These are phyloP conservation scores for Anaspis maculata DNA, from an alignment of 2,888 invertebrate genomes.

Conservation along the genomic window DNA sequence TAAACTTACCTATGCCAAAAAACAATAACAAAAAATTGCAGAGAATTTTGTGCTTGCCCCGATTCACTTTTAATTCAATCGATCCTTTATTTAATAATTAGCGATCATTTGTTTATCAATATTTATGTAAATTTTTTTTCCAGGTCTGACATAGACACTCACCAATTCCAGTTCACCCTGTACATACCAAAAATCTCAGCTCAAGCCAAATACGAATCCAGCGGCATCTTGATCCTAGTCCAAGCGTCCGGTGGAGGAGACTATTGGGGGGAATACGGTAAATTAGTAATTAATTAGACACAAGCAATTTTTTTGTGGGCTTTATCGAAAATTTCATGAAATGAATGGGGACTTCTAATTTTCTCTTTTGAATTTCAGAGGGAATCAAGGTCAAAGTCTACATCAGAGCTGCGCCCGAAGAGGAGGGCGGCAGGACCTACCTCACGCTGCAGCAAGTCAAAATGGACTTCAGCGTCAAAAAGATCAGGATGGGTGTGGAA, in stretches of 20 bases:
- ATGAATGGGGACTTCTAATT: slow-evolving; percentile 4
- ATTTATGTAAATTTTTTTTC: slow-evolving; percentile 17
- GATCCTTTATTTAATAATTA: too few relatives aligned
- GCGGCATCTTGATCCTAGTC: slow-evolving; percentile 69
- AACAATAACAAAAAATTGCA: too few relatives aligned
- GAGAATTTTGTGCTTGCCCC: too few relatives aligned
- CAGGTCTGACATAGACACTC: slow-evolving; percentile 68
- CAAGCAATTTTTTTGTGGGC: slow-evolving; percentile 2
- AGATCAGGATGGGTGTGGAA: slow-evolving; percentile 79
- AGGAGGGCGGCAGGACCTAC: slow-evolving; percentile 56
- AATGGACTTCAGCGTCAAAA: slow-evolving; percentile 77
- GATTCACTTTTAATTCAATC: too few relatives aligned
- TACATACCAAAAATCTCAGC: slow-evolving; percentile 74
- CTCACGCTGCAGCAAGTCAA: slow-evolving; percentile 68
- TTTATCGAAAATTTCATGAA: not conserved
- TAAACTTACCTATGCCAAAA: too few relatives aligned
- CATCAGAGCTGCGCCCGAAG: slow-evolving; percentile 61
- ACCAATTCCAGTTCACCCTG: slow-evolving; percentile 74
- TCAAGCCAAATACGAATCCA: slow-evolving; percentile 71
- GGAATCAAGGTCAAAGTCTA: slow-evolving; percentile 79
- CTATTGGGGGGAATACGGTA: slow-evolving; percentile 86
- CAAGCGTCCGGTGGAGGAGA: slow-evolving; percentile 80
- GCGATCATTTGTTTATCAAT: not conserved
- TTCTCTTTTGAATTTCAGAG: slow-evolving; percentile 48
- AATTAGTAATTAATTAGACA: slow-evolving; percentile 1